Evolutionary conservation across 1,140 invertebrate genomes (phyloP), one percentile per base, ranked within the genome.

Genomic region (Drosophila busckii): DNA sequence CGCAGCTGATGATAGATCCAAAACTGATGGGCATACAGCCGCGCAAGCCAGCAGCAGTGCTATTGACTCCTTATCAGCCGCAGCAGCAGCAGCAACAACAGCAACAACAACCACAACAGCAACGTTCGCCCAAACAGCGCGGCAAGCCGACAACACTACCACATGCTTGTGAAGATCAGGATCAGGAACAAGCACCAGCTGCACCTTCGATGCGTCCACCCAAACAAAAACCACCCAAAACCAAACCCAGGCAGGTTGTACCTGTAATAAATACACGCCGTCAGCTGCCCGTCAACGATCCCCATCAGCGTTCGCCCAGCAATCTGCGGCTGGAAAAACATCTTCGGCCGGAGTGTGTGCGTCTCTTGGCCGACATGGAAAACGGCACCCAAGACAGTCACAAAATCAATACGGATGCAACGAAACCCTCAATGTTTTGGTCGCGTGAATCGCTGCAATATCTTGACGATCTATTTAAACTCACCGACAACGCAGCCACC

Each of bases 361-460:
- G 45, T 2, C 28, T 85, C 5, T 38, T 85, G 5, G 53, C 26
- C 4, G 50, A 53, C 5, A 68, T 60, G 50, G 58, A 64, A 13
- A 22, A 26, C 0, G 46, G 34, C 16, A 35, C 59, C 0, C 40
- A 26, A 5, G 32, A 19, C 29, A 60, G 19, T 48, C n/a, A n/a
- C n/a, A n/a, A n/a, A n/a, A 70, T 78, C 31, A 59, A 67, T 32
- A 56, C 41, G 9, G 73, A 78, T 23, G 61, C 54, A 15, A 52
- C 54, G 6, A 58, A 64, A 4, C 73, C 73, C 1, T 86, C 84
- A 4, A 44, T 82, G 25, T 86, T 84, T 35, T 86, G 84, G 84
- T 86, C 84, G 0, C 75, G 84, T 7, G 84, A 86, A 46, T 64
- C 84, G 4, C 37, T 86, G 6, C 61, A 69, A 35, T 84, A 86